Conservation (phyloP, 2,888 invertebrate species). For the Eucriotettix oculatus region DNA sequence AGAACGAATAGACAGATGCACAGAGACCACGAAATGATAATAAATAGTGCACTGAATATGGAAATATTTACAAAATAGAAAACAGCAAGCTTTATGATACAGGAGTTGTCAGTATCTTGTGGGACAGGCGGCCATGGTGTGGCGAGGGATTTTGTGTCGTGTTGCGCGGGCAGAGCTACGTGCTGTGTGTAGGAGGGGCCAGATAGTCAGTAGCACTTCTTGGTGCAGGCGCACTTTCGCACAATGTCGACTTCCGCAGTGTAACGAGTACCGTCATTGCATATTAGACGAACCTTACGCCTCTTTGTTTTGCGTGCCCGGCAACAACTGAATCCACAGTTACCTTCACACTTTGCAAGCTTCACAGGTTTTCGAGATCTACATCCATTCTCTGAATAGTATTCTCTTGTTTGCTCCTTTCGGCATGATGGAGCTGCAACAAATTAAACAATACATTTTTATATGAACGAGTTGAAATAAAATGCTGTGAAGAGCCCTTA, state of each 20-base stretch:
- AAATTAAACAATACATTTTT: constrained; percentile 10
- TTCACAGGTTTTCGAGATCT: constrained; percentile 80
- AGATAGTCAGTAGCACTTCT: constrained; percentile 57
- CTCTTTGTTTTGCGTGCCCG: constrained; percentile 82
- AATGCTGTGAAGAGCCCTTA: no score
- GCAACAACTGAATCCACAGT: constrained; percentile 70
- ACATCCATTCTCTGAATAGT: constrained; percentile 81
- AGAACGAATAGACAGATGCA: constrained; percentile 18
- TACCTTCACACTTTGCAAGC: constrained; percentile 68
- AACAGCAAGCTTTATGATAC: constrained; percentile 9
- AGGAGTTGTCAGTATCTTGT: constrained; percentile 2
- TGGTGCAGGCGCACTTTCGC: constrained; percentile 88
- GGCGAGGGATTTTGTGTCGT: background rate
- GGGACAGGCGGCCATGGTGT: background rate
- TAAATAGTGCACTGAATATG: constrained; percentile 17
- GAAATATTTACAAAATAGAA: constrained; percentile 20
- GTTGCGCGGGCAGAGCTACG: constrained; percentile 8
- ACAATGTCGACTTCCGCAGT: constrained; percentile 93
- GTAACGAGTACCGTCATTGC: constrained; percentile 82
- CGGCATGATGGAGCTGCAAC: constrained; percentile 57
- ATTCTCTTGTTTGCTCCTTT: constrained; percentile 80
- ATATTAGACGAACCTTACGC: constrained; percentile 85
- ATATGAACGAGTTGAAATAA: no score
- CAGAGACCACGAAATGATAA: constrained; percentile 19
- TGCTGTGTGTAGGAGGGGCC: constrained; percentile 16